Evolutionary conservation across 2,888 invertebrate species (phyloP), one percentile per base, ranked within the genome.

Genomic region (Drosophila stalkeri): DNA sequence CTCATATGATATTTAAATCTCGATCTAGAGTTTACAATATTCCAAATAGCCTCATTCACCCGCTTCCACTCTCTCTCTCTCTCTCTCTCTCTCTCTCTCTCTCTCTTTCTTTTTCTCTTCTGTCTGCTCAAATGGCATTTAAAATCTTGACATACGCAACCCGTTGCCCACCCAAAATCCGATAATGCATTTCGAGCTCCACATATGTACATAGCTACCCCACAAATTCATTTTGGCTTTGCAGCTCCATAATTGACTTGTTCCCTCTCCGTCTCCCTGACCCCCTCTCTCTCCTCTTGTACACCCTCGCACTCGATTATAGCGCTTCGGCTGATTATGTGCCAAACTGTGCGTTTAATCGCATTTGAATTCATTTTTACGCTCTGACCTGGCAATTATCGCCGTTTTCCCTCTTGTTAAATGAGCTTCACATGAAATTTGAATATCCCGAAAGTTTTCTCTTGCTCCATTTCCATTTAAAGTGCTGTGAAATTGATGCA

Each of bases 261-360:
- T 35, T 31, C 9, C 33, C n/a, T 1, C 33, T 20, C 27, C 6
- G 27, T 27, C 43, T 9, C 14, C 7, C 44, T 23, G 27, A 6
- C 23, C 3, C 23, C 2, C 44, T 20, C 18, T 11, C 18, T 11
- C 27, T 11, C 5, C 27, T 16, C 0, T 37, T 16, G 5, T 37
- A 37, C 37, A 6, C 37, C 14, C 37, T 37, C 6, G 14, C 44
- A 14, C 37, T 59, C 52, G 35, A 41, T 63, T 51, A 67, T 67
- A 55, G 63, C 72, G 66, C 63, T n/a, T 27, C 43, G 46, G 57
- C 49, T 73, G 74, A 74, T 73, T 75, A 69, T 75, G 65, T 62
- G 68, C 52, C 64, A 74, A 71, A 64, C 66, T 61, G 59, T 75
- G 75, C 68, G 68, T 66, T 75, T 69, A 75, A 77, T 75, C 72